phyloP scores from a whole-genome alignment of 2,888 invertebrate species.

The Hedychridium roseum region DNA sequence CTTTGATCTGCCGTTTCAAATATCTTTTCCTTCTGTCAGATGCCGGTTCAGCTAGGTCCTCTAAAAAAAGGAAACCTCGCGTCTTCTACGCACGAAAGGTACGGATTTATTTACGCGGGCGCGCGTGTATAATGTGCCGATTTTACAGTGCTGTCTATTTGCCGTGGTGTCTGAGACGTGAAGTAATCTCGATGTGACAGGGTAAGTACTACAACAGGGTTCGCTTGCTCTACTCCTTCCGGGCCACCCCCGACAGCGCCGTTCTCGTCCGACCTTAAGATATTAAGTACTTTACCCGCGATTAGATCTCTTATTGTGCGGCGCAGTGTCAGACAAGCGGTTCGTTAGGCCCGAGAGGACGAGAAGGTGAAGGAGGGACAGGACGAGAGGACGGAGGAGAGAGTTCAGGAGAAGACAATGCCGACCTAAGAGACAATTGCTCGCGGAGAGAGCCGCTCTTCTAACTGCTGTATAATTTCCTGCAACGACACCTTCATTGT shows the following conservation, averaged over 20 bases:
- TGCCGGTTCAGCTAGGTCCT: background rate
- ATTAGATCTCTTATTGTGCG: constrained; percentile 64
- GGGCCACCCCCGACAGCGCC: constrained; percentile 11
- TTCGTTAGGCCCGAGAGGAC: constrained; percentile 42
- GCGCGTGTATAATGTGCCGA: too few relatives aligned
- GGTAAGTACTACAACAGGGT: constrained; percentile 14
- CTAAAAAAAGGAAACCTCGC: constrained; percentile 18
- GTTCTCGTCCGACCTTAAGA: constrained; percentile 58
- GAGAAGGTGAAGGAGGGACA: constrained; percentile 12
- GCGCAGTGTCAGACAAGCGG: constrained; percentile 61
- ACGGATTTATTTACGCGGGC: too few relatives aligned
- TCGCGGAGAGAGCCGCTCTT: constrained; percentile 51
- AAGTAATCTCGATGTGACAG: constrained; percentile 13
- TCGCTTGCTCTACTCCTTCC: constrained; percentile 10
- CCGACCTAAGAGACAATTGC: constrained; percentile 60
- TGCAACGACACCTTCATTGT: constrained; percentile 65
- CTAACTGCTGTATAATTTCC: constrained; percentile 65
- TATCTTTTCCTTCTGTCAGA: constrained; percentile 11
- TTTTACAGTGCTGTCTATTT: too few relatives aligned
- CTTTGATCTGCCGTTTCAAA: background rate
- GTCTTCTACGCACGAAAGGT: too few relatives aligned
- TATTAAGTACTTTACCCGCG: constrained; percentile 64
- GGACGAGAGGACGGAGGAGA: constrained; percentile 21
- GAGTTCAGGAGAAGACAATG: constrained; percentile 51
- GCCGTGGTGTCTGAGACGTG: too few relatives aligned